Evolutionary conservation across 2,113 vertebrate genomes (phyloP).

Genomic region (Parotia lawesii): DNA sequence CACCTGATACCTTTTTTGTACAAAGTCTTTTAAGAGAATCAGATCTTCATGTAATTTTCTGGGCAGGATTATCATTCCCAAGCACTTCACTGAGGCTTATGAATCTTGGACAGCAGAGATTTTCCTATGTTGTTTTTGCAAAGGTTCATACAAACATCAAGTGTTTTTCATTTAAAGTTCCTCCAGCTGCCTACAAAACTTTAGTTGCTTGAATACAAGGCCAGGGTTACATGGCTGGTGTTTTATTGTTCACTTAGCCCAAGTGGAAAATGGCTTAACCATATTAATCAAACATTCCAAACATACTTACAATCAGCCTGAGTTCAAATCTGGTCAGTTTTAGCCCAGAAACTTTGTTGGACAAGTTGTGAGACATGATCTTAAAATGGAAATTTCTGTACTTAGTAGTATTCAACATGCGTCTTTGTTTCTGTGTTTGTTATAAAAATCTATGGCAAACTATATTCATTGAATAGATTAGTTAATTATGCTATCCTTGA

Average conservation of each 20-base stretch:
- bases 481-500: background rate
- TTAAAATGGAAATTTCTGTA: background rate
- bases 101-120: background rate
- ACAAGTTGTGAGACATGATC: background rate
- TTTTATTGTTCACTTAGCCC: conserved; percentile 21
- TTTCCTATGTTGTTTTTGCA: conserved; percentile 3
- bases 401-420: background rate
- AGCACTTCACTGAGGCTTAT: background rate
- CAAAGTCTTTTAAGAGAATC: background rate
- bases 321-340: conserved; percentile 42
- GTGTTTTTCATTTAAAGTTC: conserved; percentile 38
- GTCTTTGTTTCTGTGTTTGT: background rate
- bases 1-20: background rate
- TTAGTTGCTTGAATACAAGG: background rate
- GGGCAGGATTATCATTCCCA: background rate
- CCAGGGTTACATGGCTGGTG: background rate
- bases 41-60: background rate
- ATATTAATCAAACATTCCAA: conserved; percentile 59
- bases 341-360: conserved; percentile 13
- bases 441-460: background rate
- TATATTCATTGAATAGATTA: background rate
- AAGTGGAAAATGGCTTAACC: conserved; percentile 40
- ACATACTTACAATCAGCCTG: conserved; percentile 23
- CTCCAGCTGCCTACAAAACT: background rate
- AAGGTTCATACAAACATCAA: conserved; percentile 29